Conservation (phyloP, 2,888 invertebrate genomes). For the Oscheius sp. region DNA sequence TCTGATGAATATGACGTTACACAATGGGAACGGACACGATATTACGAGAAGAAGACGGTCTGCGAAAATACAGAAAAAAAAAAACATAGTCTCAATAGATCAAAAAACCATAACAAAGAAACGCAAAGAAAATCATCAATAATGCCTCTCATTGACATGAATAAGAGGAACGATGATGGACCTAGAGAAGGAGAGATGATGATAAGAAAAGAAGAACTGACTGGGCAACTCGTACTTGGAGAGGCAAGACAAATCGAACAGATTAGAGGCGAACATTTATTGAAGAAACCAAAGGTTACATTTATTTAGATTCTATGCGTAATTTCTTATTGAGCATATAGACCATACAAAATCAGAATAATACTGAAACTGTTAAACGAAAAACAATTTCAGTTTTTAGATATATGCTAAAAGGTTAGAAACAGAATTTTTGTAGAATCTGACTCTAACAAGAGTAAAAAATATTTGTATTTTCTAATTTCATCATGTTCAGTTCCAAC, state of each 20-base stretch:
- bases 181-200: background rate
- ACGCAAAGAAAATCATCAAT: too few relatives aligned
- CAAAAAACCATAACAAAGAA: constrained; percentile 27
- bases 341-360: too few relatives aligned
- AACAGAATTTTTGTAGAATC: too few relatives aligned
- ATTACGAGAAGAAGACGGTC: constrained; percentile 31
- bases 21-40: constrained; percentile 43
- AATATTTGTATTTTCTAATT: background rate
- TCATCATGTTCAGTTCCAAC: background rate
- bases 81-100: background rate
- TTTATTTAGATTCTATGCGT: too few relatives aligned
- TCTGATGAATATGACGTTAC: constrained; percentile 36
- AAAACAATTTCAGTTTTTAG: too few relatives aligned
- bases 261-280: constrained; percentile 39
- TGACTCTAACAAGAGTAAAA: too few relatives aligned
- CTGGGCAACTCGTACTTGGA: constrained; percentile 34
- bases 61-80: background rate
- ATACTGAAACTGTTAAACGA: too few relatives aligned
- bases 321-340: too few relatives aligned
- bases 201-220: background rate
- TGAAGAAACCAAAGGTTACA: constrained; percentile 34
- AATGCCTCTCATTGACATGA: too few relatives aligned
- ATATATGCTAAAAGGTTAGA: background rate
- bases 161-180: too few relatives aligned
- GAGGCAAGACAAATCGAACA: constrained; percentile 38